Conservation (phyloP, 2,888 invertebrate genomes). For the Drosophila antonietae region DNA sequence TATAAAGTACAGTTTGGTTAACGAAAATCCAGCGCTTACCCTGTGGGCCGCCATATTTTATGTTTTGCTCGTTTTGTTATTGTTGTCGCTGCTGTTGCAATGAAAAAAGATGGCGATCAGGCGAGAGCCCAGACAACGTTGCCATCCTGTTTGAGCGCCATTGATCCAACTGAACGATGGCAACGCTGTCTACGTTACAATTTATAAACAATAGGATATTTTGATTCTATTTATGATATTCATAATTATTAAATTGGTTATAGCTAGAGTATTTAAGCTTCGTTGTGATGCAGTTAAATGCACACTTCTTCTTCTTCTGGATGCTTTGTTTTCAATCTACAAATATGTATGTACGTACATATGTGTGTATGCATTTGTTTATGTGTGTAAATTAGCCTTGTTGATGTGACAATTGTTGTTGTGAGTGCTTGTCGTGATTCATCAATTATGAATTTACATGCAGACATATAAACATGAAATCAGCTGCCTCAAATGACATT, state of each 20-base stretch:
- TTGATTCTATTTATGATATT: neutral
- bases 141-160: conserved; percentile 6
- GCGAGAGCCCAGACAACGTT: conserved; percentile 24
- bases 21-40: conserved; percentile 22
- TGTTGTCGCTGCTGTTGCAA: neutral
- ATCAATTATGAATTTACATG: conserved; percentile 58
- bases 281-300: neutral
- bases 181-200: neutral
- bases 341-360: neutral
- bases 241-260: neutral
- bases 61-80: neutral
- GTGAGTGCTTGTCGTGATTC: conserved; percentile 47
- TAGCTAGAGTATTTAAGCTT: neutral
- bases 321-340: conserved; percentile 19
- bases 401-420: conserved; percentile 25
- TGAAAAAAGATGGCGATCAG: conserved; percentile 47
- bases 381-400: conserved; percentile 36
- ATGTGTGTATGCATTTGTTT: neutral
- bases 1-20: conserved; percentile 45
- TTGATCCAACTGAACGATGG: neutral
- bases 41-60: conserved; percentile 36
- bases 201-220: neutral
- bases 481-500: conserved; percentile 21
- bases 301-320: neutral
- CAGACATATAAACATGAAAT: conserved; percentile 14